Evolutionary conservation across 2,113 vertebrate species (phyloP).

Genomic region (Sander vitreus): DNA sequence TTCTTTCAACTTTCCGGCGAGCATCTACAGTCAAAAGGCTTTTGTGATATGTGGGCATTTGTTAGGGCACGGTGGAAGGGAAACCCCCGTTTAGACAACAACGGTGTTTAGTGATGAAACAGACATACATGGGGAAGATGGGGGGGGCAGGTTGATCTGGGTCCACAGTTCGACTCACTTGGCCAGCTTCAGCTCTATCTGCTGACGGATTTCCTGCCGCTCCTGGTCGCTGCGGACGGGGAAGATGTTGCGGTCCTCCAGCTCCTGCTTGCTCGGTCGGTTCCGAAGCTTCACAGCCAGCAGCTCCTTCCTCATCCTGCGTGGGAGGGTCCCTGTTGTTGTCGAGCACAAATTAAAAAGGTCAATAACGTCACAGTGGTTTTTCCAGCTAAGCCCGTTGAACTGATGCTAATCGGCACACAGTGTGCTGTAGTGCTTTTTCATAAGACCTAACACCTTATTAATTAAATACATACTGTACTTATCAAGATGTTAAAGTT

Average conservation of each 20-base stretch:
- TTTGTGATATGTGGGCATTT: neutral
- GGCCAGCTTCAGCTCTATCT: constrained; percentile 96
- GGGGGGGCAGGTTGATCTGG: constrained; percentile 35
- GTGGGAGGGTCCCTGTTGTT: constrained; percentile 90
- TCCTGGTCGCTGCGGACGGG: constrained; percentile 94
- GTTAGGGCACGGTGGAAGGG: neutral
- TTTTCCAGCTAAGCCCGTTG: constrained; percentile 25
- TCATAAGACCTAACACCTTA: constrained; percentile 1
- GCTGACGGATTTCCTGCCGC: constrained; percentile 95
- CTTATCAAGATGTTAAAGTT: neutral
- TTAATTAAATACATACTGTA: constrained; percentile 2
- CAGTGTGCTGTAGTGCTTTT: constrained; percentile 10
- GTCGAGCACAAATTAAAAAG: constrained; percentile 5
- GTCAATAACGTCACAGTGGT: constrained; percentile 18
- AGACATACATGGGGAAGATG: constrained; percentile 53
- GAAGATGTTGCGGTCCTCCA: constrained; percentile 98
- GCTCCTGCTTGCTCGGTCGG: constrained; percentile 95
- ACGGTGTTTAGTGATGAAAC: constrained; percentile 47
- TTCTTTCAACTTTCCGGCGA: neutral
- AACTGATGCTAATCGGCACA: constrained; percentile 23
- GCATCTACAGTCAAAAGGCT: neutral
- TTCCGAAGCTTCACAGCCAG: constrained; percentile 94
- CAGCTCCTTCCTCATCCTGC: constrained; percentile 95
- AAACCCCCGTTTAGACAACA: neutral
- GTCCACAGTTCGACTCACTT: constrained; percentile 88